These are phyloP conservation scores for Gorsachius magnificus DNA, from an alignment of 2,797 vertebrate genomes.

Conservation along the genomic window DNA sequence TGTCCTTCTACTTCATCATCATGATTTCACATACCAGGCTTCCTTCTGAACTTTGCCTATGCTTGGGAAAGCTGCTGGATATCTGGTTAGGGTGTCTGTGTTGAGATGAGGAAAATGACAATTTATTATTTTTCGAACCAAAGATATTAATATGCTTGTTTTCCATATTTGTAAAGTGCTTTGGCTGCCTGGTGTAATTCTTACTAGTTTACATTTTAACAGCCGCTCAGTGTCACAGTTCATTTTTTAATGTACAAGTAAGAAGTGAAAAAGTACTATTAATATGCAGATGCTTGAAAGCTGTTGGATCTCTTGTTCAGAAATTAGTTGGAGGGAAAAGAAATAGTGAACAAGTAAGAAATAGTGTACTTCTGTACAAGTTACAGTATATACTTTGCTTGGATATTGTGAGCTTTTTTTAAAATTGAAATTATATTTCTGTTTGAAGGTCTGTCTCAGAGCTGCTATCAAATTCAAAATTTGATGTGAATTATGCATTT, in stretches of 20 bases:
- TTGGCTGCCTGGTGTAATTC: neutral
- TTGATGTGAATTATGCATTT: conserved; percentile 99
- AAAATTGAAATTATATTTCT: neutral
- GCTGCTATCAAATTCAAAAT: conserved; percentile 96
- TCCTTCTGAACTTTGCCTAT: neutral
- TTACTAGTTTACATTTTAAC: neutral
- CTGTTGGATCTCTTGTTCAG: neutral
- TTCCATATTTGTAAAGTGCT: neutral
- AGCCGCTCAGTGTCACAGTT: neutral
- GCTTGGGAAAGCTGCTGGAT: neutral
- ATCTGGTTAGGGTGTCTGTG: neutral
- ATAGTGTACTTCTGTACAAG: neutral
- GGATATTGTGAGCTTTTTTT: neutral
- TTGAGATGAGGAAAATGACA: neutral
- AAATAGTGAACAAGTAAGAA: neutral
- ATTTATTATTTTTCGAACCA: neutral
- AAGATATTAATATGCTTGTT: neutral
- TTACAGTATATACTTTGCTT: neutral
- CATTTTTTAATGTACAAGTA: neutral
- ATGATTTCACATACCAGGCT: neutral
- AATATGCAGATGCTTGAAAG: neutral
- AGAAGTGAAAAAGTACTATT: neutral
- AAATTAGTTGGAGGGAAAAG: neutral
- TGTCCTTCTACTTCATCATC: neutral
- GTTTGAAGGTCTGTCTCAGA: conserved; percentile 91